Evolutionary conservation across 2,113 vertebrate species (phyloP), one percentile per base, ranked within the genome.

Genomic region (Oncorhynchus kisutch): DNA sequence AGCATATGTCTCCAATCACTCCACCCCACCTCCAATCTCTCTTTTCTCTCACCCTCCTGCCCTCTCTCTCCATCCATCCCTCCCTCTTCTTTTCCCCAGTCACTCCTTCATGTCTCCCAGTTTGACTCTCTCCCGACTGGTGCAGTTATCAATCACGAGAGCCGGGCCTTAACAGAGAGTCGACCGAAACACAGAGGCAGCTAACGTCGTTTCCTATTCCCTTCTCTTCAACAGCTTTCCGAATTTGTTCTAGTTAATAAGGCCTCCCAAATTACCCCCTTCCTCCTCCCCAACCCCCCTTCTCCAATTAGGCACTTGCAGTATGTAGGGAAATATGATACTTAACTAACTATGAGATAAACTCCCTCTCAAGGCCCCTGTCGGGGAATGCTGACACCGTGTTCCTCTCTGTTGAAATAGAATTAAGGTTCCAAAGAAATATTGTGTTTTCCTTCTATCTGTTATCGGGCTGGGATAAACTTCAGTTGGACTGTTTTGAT

Each of bases 271-370:
- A 98, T 98, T 97, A 99, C 97, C 91, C 87, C 81, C 48, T 95
- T 95, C 95, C 93, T 94, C 95, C 29, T 68, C 51, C 51, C 51
- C 51, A 54, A 54, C 51, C 51, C 51, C 51, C 16, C 13, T 54
- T 54, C 51, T 54, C 96, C 97, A 99, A 99, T 98, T 98, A 99
- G 98, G 95, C 95, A 88, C 84, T 88, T 94, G 95, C 96, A 95
- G 96, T 95, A 96, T 98, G 96, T 97, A 96, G 96, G 91, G 96
- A 98, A 97, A 98, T 96, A 97, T 96, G 96, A 97, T 96, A 95
- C 96, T 99, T 99, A 99, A 99, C 99, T 99, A 99, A 99, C 98
- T 96, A 99, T 97, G 97, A 98, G 97, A 99, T 98, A 96, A 99
- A 98, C 97, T 97, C 95, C 92, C 80, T 99, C 97, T 97, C 96